Evolutionary conservation across 2,797 vertebrate species (phyloP).

Genomic region (Otolemur crassicaudatus): DNA sequence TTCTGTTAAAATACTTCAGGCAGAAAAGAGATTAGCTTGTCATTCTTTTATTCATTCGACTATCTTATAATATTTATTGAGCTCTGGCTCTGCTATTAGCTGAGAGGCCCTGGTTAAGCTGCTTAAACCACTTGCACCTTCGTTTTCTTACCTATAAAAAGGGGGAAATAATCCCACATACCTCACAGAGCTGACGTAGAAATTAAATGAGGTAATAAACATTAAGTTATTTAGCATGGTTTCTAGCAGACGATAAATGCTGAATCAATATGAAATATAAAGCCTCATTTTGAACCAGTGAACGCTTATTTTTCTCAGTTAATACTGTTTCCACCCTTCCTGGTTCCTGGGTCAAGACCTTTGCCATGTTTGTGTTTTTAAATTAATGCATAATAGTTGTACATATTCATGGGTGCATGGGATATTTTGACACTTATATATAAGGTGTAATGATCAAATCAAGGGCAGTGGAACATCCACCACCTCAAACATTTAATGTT

Average conservation of each 20-base stretch:
- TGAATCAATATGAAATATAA: background rate
- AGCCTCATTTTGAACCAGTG: background rate
- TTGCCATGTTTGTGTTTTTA: background rate
- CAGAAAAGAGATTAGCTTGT: background rate
- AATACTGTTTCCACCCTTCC: background rate
- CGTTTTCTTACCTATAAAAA: slow-evolving; percentile 6
- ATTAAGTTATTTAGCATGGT: background rate
- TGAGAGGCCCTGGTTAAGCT: background rate
- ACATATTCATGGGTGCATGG: background rate
- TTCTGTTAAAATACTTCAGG: background rate
- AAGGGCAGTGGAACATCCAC: background rate
- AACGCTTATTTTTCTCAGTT: background rate
- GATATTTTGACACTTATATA: no score
- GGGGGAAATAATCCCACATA: background rate
- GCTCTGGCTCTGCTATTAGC: background rate
- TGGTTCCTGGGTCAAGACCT: background rate
- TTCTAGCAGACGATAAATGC: background rate
- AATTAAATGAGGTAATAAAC: background rate
- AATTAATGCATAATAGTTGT: background rate
- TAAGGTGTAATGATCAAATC: background rate
- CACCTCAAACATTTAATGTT: background rate
- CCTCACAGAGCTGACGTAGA: background rate
- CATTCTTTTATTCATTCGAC: background rate
- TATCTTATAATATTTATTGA: background rate
- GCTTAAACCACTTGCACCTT: background rate